These are phyloP conservation scores for Samia ricini DNA, from an alignment of 1,140 invertebrate species.

Conservation along the genomic window DNA sequence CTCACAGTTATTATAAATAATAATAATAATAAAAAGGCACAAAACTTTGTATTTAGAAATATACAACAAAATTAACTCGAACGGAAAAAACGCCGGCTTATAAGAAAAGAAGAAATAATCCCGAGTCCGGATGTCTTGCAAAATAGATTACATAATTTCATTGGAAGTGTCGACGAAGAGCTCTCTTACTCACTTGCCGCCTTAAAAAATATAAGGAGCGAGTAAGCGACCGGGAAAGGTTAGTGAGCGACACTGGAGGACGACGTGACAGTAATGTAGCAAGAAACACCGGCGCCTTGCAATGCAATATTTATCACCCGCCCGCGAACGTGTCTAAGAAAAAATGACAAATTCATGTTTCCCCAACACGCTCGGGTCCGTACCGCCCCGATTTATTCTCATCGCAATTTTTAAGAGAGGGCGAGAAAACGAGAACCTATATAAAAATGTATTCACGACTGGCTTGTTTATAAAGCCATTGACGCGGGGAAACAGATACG, in stretches of 20 bases:
- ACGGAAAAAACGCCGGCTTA: background rate
- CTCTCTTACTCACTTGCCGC: conserved; percentile 44
- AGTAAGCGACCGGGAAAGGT: conserved; percentile 52
- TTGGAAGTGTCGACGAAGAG: conserved; percentile 51
- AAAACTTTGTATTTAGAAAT: background rate
- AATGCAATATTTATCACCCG: conserved; percentile 74
- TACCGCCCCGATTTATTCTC: conserved; percentile 60
- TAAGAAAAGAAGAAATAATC: conserved; percentile 32
- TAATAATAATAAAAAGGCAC: background rate
- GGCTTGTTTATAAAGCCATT: conserved; percentile 73
- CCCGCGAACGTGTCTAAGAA: conserved; percentile 69
- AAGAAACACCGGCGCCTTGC: conserved; percentile 58
- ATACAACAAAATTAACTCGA: background rate
- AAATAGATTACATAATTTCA: conserved; percentile 59
- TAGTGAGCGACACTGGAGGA: conserved; percentile 39
- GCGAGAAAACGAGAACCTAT: conserved; percentile 61
- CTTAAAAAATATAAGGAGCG: conserved; percentile 51
- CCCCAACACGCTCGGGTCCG: conserved; percentile 28
- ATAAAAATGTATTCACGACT: conserved; percentile 68
- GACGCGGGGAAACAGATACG: conserved; percentile 66
- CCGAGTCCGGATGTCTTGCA: conserved; percentile 42
- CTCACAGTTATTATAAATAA: background rate
- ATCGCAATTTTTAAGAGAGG: conserved; percentile 71
- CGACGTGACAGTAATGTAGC: conserved; percentile 13
- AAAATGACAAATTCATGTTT: conserved; percentile 76